Percentiles rank a stretch among this genome's conserved stretches.
phyloP scores from a whole-genome alignment of 2,797 vertebrate genomes.

The Crenichthys baileyi region DNA sequence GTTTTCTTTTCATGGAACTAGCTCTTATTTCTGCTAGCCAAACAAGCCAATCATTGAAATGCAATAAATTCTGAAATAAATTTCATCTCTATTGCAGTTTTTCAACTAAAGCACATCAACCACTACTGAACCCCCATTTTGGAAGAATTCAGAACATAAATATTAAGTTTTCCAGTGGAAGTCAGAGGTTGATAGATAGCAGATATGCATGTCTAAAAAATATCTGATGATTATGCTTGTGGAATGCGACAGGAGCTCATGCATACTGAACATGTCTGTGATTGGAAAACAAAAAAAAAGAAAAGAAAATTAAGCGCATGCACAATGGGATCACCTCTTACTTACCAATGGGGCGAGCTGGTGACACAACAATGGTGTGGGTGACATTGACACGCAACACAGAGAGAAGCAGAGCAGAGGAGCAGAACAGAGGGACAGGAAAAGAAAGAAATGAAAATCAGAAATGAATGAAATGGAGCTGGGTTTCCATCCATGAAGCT shows the following conservation, averaged over 20 bases:
- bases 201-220: slow-evolving; percentile 56
- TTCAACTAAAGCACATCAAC: slow-evolving; percentile 38
- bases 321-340: slow-evolving; percentile 82
- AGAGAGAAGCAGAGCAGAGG: slow-evolving; percentile 70
- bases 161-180: slow-evolving; percentile 23
- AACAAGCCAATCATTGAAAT: slow-evolving; percentile 16
- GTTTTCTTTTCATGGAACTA: slow-evolving; percentile 17
- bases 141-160: slow-evolving; percentile 35
- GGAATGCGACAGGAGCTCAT: slow-evolving; percentile 58
- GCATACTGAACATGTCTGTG: slow-evolving; percentile 57
- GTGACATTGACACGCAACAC: slow-evolving; percentile 82
- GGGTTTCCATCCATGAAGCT: slow-evolving; percentile 83
- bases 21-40: slow-evolving; percentile 32
- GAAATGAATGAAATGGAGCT: slow-evolving; percentile 89
- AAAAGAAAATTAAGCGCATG: slow-evolving; percentile 49
- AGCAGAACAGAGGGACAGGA: slow-evolving; percentile 86
- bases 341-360: slow-evolving; percentile 98
- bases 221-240: slow-evolving; percentile 62
- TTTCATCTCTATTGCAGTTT: slow-evolving; percentile 6
- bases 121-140: slow-evolving; percentile 27
- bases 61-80: background rate
- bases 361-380: slow-evolving; percentile 96
- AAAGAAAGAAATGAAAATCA: slow-evolving; percentile 88
- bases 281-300: slow-evolving; percentile 55
- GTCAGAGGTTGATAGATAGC: slow-evolving; percentile 43